Conservation (phyloP, 2,113 vertebrate species). For the Anhinga anhinga region DNA sequence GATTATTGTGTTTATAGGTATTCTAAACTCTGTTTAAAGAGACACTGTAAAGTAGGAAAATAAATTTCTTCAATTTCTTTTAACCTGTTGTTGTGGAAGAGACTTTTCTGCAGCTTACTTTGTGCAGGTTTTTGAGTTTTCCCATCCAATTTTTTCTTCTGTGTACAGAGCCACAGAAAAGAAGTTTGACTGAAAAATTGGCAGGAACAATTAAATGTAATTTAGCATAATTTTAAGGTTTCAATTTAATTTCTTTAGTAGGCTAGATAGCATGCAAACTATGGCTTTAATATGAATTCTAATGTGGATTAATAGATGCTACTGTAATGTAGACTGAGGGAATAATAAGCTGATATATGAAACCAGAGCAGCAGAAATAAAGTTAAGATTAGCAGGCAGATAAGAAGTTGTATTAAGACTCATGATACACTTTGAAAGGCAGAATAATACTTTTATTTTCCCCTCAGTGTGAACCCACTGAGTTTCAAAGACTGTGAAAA, state of each 20-base stretch:
- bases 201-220: background rate
- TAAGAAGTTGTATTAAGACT: background rate
- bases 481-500: background rate
- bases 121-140: accelerated
- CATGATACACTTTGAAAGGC: background rate
- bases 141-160: background rate
- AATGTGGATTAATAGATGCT: background rate
- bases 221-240: background rate
- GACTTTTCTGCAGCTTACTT: background rate
- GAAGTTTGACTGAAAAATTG: background rate
- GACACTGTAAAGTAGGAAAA: background rate
- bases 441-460: background rate
- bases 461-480: background rate
- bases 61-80: background rate
- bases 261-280: background rate
- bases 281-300: background rate
- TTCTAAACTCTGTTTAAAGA: background rate
- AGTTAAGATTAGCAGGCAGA: background rate
- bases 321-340: background rate
- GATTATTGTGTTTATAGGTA: background rate
- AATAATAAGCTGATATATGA: background rate
- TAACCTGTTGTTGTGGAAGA: background rate
- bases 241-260: background rate
- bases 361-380: background rate
- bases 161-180: background rate